Percentiles rank a stretch among this genome's conserved stretches.
phyloP scores from a whole-genome alignment of 2,113 vertebrate species.

The Erinaceus europaeus region DNA sequence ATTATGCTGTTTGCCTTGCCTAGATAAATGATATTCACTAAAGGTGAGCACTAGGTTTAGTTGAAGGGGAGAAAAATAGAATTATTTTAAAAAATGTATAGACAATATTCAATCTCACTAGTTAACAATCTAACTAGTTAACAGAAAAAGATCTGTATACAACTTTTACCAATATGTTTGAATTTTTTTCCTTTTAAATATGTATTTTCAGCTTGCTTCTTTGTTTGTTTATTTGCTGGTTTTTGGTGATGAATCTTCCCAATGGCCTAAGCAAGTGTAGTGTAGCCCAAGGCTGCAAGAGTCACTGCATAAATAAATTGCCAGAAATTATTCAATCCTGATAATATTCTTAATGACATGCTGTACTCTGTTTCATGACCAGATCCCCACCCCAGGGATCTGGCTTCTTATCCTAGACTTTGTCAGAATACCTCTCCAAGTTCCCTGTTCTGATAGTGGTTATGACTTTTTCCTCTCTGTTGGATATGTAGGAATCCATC shows the following conservation, averaged over 20 bases:
- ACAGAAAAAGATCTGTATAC: neutral
- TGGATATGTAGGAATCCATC: neutral
- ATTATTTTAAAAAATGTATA: neutral
- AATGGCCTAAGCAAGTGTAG: neutral
- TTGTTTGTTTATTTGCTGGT: neutral
- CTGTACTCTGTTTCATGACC: neutral
- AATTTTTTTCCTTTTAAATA: neutral
- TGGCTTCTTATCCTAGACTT: neutral
- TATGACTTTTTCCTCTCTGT: neutral
- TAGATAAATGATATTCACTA: neutral
- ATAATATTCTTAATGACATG: neutral
- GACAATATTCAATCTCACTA: conserved; percentile 1
- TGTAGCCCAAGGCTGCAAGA: neutral
- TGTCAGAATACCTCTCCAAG: neutral
- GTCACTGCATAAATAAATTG: neutral
- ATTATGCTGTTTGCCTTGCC: too few relatives aligned
- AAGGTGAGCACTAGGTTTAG: neutral
- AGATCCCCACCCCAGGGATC: neutral
- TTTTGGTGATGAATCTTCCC: neutral
- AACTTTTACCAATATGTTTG: neutral
- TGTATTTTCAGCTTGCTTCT: too few relatives aligned
- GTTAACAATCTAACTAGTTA: neutral
- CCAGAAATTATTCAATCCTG: neutral
- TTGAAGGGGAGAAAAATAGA: neutral
- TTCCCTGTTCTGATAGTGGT: neutral